Conservation (phyloP, 2,888 invertebrate genomes). For the Neelides folsomi region DNA sequence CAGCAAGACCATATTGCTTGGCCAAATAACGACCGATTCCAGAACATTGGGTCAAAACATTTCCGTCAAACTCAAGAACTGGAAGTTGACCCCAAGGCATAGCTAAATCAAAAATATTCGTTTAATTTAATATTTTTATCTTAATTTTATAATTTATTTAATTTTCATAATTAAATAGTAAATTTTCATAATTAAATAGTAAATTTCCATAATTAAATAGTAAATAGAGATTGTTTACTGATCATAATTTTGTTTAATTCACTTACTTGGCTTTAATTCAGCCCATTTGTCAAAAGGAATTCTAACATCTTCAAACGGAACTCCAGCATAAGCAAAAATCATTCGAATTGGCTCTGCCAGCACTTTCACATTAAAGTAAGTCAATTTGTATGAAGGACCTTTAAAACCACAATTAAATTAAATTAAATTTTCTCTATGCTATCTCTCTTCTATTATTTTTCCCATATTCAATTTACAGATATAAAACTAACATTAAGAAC, state of each 20-base stretch:
- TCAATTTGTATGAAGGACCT: slow-evolving; percentile 3
- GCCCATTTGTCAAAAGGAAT: slow-evolving; percentile 12
- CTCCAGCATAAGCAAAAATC: slow-evolving; percentile 13
- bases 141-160: background rate
- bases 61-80: slow-evolving; percentile 46
- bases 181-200: too few species aligned
- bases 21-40: slow-evolving; percentile 47
- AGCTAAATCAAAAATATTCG: slow-evolving; percentile 2
- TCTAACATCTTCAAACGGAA: slow-evolving; percentile 15
- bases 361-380: slow-evolving; percentile 14
- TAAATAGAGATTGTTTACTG: too few species aligned
- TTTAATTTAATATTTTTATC: background rate
- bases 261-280: slow-evolving; percentile 13
- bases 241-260: too few species aligned
- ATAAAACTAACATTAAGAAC: too few species aligned
- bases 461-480: too few species aligned
- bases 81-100: slow-evolving; percentile 37
- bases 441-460: too few species aligned
- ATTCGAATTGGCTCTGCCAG: slow-evolving; percentile 13
- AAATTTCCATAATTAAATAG: too few species aligned
- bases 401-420: too few species aligned
- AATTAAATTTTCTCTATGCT: too few species aligned
- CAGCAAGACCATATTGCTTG: slow-evolving; percentile 43
- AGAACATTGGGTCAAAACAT: slow-evolving; percentile 44
- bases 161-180: too few species aligned